Base-by-base conservation (phyloP, 1,140 invertebrate species). In the Camponotus floridanus region DNA sequence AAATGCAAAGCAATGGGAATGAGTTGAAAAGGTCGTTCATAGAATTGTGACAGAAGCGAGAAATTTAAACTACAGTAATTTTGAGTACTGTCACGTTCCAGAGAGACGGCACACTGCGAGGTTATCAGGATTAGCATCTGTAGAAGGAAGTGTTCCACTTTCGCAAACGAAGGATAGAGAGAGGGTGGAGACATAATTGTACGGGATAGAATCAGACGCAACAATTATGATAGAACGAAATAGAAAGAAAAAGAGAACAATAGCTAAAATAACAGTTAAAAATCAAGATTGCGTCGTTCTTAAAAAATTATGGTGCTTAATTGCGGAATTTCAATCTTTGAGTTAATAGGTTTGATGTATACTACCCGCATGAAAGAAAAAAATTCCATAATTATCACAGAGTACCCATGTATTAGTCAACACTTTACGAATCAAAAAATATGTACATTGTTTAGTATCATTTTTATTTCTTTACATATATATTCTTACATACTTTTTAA, bases 61-160 rank as follows among this genome's bases (percentile, higher is more conserved):
- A 79, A 42, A 45, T 26, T 42, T 85, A 11, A 45, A 51, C n/a
- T 45, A 45, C 26, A 64, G 76, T 11, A 42, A 65, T 87, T 89
- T 87, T 80, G 85, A 89, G 84, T 42, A 55, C 55, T 90, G 80
- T 87, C 89, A 87, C 80, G 88, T 90, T 59, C 18, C 55, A 21
- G 21, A 59, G 48, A 73, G 78, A 79, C 78, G 48, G 48, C 26
- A 51, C 57, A 62, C 51, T 87, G 81, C 88, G 87, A 89, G 90
- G 90, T 92, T 91, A 90, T 87, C 76, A 76, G 85, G 90, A 93
- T 94, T 93, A 92, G 70, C 88, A 91, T 93, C 91, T 89, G 71
- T 88, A 90, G 89, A 91, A 93, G 92, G 92, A 94, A 93, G 91
- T 91, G 91, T 86, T 92, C 90, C 64, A 92, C 88, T 93, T 92